These are phyloP conservation scores for Manduca sexta DNA, from an alignment of 1,140 invertebrate species.

Conservation along the genomic window DNA sequence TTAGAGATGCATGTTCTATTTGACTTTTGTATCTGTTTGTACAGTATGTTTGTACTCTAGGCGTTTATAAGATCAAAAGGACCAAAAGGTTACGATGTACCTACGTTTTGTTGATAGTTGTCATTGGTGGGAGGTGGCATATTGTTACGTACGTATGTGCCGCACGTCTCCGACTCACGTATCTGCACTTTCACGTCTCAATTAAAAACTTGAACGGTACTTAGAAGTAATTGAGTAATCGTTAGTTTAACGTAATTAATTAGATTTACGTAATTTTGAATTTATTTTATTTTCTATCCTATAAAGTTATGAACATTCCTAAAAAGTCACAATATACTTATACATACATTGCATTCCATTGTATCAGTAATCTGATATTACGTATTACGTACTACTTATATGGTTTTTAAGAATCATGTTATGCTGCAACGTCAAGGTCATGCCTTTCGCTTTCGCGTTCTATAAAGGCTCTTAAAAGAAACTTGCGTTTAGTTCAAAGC, in stretches of 20 bases:
- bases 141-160: background rate
- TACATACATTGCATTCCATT: slow-evolving; percentile 1
- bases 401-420: background rate
- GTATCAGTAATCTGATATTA: background rate
- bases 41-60: slow-evolving; percentile 3
- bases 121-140: background rate
- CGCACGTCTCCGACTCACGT: background rate
- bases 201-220: background rate
- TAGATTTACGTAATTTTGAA: background rate
- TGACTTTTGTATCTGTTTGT: background rate
- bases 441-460: slow-evolving; percentile 12
- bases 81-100: background rate
- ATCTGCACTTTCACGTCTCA: background rate
- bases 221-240: background rate
- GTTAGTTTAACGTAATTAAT: too few species aligned
- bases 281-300: background rate
- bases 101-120: background rate
- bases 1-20: too few species aligned
- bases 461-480: slow-evolving; percentile 1
- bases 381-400: background rate
- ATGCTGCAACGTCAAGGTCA: slow-evolving; percentile 9
- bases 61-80: background rate
- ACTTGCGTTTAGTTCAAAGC: too few species aligned
- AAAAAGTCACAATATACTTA: background rate
- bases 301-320: background rate